A percentile compares a stretch with the other conserved stretches of the same genome.
These are phyloP conservation scores for Xiphophorus hellerii DNA, from an alignment of 2,113 vertebrate genomes.

Conservation along the genomic window DNA sequence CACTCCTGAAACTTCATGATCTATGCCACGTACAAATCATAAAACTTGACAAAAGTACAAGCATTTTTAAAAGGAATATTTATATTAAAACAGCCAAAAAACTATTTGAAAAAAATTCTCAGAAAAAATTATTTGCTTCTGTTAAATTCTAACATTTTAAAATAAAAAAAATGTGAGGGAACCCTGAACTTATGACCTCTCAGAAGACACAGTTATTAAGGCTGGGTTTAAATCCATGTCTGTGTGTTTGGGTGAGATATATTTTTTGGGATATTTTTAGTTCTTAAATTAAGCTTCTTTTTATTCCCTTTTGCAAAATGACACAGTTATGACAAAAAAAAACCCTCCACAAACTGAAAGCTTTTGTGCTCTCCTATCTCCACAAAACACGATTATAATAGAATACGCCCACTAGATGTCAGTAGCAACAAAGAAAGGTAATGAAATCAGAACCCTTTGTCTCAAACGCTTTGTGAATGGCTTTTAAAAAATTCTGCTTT, in stretches of 20 bases:
- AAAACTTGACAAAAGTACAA: neutral
- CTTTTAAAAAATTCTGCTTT: slow-evolving; percentile 19
- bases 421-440: slow-evolving; percentile 60
- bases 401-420: slow-evolving; percentile 67
- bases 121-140: neutral
- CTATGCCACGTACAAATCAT: neutral
- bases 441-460: slow-evolving; percentile 45
- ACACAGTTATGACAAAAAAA: neutral
- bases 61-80: neutral
- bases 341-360: neutral
- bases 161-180: neutral
- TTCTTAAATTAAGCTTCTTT: too few species aligned
- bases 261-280: neutral
- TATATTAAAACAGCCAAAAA: neutral
- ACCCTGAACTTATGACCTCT: neutral
- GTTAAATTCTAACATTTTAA: neutral
- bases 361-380: neutral
- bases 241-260: neutral
- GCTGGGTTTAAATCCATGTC: neutral
- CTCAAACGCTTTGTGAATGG: slow-evolving; percentile 18
- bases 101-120: neutral
- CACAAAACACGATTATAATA: slow-evolving; percentile 6
- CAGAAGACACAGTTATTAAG: neutral
- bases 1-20: neutral
- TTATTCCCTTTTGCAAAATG: neutral